Base-by-base conservation (phyloP, 1,140 invertebrate species). In the Lucilia sericata region DNA sequence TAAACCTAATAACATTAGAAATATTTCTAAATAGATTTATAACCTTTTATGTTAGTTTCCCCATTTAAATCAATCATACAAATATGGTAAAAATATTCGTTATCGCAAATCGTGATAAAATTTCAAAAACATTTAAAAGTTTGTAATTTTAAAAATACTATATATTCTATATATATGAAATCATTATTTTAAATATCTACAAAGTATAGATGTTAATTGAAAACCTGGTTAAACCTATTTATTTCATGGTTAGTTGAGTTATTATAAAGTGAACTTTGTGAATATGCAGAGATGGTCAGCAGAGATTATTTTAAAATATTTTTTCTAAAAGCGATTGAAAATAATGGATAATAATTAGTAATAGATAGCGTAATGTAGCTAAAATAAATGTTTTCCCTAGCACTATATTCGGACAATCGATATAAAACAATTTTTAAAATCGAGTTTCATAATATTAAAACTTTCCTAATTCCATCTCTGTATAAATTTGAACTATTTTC, bases 141-240 rank as follows among this genome's bases (percentile, higher is more conserved):
- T 36, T 36, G 36, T 3, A 36, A 36, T 36, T 36, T 36, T 36
- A 7, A 60, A n/a, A n/a, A n/a, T n/a, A n/a, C n/a, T n/a, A n/a
- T n/a, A n/a, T n/a, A n/a, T n/a, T n/a, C n/a, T n/a, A n/a, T n/a
- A n/a, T n/a, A n/a, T n/a, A n/a, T n/a, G 55, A 17, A 17, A 0
- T 7, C 14, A 60, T 17, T 60, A 17, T 17, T 60, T 60, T 17
- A 60, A 17, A 60, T 60, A 8, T 7, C 60, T 70, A 3, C 3
- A 30, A 30, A 30, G 19, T 12, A 70, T 70, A 70, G 19, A 70
- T 70, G 65, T 70, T 70, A 70, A 70, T 70, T 70, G 21, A 70
- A 70, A 70, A 70, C 21, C 21, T 70, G n/a, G 65, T n/a, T 70
- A 70, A 25, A 9, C 21, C 65, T 70, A 21, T 70, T 19, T 12